Percentiles rank a stretch among this genome's conserved stretches.
Conservation (phyloP, 2,888 invertebrate genomes). For the Stegophylla sp. region DNA sequence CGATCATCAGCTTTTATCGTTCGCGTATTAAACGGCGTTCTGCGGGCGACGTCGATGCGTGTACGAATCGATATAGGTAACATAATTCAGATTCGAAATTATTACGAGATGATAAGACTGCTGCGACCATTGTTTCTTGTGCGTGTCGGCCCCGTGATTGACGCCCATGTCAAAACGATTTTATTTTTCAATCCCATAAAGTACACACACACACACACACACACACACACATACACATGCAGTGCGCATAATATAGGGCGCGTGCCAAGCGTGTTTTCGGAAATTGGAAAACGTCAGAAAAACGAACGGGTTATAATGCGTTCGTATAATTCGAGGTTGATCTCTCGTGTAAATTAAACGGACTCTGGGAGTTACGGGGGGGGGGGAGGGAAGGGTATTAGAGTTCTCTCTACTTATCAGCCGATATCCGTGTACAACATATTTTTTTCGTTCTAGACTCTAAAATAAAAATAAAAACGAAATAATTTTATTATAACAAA, state of each 20-base stretch:
- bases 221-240: neutral
- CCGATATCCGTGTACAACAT: too few species aligned
- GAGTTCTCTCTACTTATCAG: too few species aligned
- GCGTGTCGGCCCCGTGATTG: constrained; percentile 11
- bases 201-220: too few species aligned
- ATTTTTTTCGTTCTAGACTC: too few species aligned
- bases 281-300: constrained; percentile 53
- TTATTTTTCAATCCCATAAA: constrained; percentile 23
- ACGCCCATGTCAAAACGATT: constrained; percentile 16
- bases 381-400: too few species aligned
- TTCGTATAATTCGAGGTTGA: neutral
- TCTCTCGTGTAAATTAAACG: neutral
- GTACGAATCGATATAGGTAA: constrained; percentile 15
- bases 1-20: neutral
- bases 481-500: too few species aligned
- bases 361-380: too few species aligned
- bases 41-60: neutral
- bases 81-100: constrained; percentile 10
- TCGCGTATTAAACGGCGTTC: neutral
- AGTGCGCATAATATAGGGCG: neutral
- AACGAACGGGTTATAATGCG: constrained; percentile 24
- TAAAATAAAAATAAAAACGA: too few species aligned
- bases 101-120: constrained; percentile 7
- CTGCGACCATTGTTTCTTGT: constrained; percentile 19
- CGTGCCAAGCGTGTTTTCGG: neutral